Conservation (phyloP, 2,888 invertebrate genomes). For the Metacarcinus magister region DNA sequence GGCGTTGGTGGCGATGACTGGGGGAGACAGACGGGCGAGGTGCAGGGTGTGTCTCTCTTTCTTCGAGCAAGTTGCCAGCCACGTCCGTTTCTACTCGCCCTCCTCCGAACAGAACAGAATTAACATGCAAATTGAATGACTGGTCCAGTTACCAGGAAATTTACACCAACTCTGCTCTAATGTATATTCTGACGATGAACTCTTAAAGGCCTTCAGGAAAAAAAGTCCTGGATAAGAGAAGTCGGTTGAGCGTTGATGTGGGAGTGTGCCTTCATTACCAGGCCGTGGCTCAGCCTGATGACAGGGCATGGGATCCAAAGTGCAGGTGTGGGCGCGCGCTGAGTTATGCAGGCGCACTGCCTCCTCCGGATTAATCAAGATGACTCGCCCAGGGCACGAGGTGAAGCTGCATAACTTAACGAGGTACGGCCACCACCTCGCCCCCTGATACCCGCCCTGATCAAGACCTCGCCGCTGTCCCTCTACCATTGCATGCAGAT, state of each 20-base stretch:
- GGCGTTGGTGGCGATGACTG: background rate
- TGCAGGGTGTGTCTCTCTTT: background rate
- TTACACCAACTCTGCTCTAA: conserved; percentile 55
- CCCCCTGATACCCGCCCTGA: conserved; percentile 52
- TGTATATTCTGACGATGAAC: conserved; percentile 57
- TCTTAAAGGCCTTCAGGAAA: background rate
- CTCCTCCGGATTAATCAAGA: conserved; percentile 63
- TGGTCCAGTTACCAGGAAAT: conserved; percentile 59
- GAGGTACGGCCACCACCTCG: conserved; percentile 18
- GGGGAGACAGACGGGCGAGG: background rate
- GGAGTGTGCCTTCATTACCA: conserved; percentile 45
- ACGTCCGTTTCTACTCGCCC: background rate
- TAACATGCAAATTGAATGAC: conserved; percentile 70
- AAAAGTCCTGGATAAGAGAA: background rate
- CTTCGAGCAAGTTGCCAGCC: background rate
- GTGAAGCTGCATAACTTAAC: conserved; percentile 69
- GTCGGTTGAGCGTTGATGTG: conserved; percentile 41
- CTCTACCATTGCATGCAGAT: conserved; percentile 44
- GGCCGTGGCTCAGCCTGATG: conserved; percentile 44
- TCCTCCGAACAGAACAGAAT: conserved; percentile 15
- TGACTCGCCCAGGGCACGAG: conserved; percentile 66
- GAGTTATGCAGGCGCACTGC: conserved; percentile 65
- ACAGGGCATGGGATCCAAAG: conserved; percentile 61
- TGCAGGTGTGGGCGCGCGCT: conserved; percentile 63
- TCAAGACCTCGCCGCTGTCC: conserved; percentile 62